Evolutionary conservation across 2,888 invertebrate species (phyloP).

Genomic region (Platycnemis pennipes): DNA sequence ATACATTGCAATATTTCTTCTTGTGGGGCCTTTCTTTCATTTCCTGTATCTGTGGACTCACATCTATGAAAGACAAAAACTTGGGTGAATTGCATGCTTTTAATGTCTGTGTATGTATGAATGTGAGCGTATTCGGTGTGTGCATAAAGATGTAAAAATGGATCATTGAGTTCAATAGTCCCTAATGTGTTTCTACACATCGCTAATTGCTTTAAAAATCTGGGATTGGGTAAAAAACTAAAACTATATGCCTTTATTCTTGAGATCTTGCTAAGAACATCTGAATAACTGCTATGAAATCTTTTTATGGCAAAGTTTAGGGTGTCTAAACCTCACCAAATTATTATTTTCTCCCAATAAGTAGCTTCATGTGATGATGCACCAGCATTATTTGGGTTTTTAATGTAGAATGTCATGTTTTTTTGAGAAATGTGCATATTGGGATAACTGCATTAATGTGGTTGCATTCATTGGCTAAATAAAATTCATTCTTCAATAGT

Average conservation of each 20-base stretch:
- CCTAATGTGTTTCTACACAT: conserved; percentile 44
- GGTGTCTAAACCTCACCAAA: not conserved
- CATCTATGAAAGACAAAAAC: conserved; percentile 52
- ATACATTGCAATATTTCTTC: conserved; percentile 52
- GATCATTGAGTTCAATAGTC: conserved; percentile 13
- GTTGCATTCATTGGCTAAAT: not conserved
- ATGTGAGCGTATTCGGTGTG: conserved; percentile 44
- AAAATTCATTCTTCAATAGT: not conserved
- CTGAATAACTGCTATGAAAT: not conserved
- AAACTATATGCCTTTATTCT: conserved; percentile 17
- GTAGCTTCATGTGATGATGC: not conserved
- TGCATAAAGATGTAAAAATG: conserved; percentile 43
- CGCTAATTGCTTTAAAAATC: conserved; percentile 46
- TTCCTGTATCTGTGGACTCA: conserved; percentile 54
- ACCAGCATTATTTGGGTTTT: not conserved
- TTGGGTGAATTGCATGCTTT: conserved; percentile 61
- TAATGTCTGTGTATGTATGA: conserved; percentile 32
- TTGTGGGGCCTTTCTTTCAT: conserved; percentile 57
- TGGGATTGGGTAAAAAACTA: conserved; percentile 55
- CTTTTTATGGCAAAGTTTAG: not conserved
- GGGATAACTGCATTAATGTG: not conserved
- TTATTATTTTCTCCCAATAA: not conserved
- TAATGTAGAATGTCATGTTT: not conserved
- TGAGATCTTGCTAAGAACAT: not conserved
- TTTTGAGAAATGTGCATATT: not conserved